Base-by-base conservation (phyloP, 2,113 vertebrate species). In the Leptodactylus fuscus region DNA sequence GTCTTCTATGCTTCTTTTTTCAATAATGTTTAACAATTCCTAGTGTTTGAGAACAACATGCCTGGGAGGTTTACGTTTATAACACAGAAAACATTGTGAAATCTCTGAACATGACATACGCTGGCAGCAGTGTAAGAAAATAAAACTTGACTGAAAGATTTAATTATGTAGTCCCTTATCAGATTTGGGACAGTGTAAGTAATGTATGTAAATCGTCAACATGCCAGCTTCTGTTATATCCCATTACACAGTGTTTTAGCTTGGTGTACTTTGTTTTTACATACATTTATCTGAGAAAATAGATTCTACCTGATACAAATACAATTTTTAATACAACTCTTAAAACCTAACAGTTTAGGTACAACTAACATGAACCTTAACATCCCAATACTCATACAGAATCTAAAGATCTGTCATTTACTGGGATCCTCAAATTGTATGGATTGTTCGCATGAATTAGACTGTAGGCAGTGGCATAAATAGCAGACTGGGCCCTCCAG, bases 131-230 rank as follows among this genome's bases (percentile, higher is more conserved):
- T 62, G 78, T 62, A 81, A 60, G 12, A 27, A 36, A 81, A 81
- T 62, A 62, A 44, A 62, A 62, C 13, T 62, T 44, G 36, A 81
- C 36, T 24, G 22, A 27, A 44, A 79, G 77, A 24, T 81, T 81
- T 81, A 81, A 81, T 81, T 81, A 62, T 62, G 13, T 62, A 60
- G 36, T 62, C 11, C 24, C 38, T 81, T 44, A 60, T 65, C 78
- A 81, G 34, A 46, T 81, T 80, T 65, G 16, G 34, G 24, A 41
- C 27, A 62, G 20, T 18, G 75, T 20, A 51, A 81, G 36, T 60
- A 81, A 81, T 81, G 49, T 38, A 55, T 78, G 76, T 22, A 78
- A 78, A 78, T 78, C 5, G 10, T 58, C 11, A 15, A 24, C 51
- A 58, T 78, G 76, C 49, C 71, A 75, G 44, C 24, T 78, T 53